Evolutionary conservation across 2,888 invertebrate genomes (phyloP).

Genomic region (Congeria kusceri): DNA sequence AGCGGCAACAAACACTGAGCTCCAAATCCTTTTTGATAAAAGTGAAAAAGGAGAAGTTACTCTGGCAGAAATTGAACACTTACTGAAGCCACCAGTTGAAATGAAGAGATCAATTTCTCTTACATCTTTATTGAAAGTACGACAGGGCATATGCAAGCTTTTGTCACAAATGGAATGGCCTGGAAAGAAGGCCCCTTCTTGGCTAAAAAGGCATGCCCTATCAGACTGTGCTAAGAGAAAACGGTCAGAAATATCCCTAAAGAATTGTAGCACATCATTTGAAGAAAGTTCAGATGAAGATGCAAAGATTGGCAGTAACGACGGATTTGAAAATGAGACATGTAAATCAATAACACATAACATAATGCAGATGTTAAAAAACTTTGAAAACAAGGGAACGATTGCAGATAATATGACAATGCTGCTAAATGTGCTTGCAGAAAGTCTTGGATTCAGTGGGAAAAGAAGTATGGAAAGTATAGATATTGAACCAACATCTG

Average conservation of each 20-base stretch:
- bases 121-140: conserved; percentile 43
- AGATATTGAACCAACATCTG: conserved; percentile 4
- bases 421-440: conserved; percentile 54
- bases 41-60: conserved; percentile 55
- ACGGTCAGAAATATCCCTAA: neutral
- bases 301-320: neutral
- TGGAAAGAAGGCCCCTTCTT: conserved; percentile 41
- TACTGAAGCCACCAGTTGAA: conserved; percentile 34
- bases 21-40: conserved; percentile 39
- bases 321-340: conserved; percentile 1
- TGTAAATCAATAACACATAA: conserved; percentile 50
- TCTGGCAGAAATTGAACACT: conserved; percentile 36
- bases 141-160: conserved; percentile 39
- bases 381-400: conserved; percentile 60
- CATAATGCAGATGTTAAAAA: conserved; percentile 58
- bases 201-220: conserved; percentile 47
- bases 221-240: conserved; percentile 9
- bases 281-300: conserved; percentile 9
- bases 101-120: conserved; percentile 32
- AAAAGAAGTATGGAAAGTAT: neutral
- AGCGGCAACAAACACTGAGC: conserved; percentile 16
- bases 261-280: conserved; percentile 2
- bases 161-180: conserved; percentile 40
- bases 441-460: conserved; percentile 49
- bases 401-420: conserved; percentile 58